Base-by-base conservation (phyloP, 2,797 vertebrate species). In the Pogonophryne albipinna region DNA sequence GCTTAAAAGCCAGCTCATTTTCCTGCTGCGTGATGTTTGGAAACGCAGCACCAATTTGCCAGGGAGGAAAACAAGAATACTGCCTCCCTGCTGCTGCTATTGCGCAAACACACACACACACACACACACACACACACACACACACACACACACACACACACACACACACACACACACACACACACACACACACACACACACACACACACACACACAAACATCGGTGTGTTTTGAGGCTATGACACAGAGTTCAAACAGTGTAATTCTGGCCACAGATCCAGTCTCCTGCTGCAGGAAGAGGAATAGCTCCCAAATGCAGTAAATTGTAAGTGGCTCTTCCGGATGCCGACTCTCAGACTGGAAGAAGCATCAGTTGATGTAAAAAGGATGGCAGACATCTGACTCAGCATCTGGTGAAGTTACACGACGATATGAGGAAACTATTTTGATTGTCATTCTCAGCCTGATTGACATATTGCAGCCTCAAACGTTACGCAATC, bases 1-100 rank as follows among this genome's bases (percentile, higher is more conserved):
- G 69, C 60, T 73, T 63, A 41, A 19, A 23, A 73, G 14, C 46
- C 59, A 15, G 34, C 14, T 52, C 5, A 0, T 71, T 44, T 47
- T 50, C 65, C 1, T 38, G 6, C 34, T 74, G 69, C 51, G 23
- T 79, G 72, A 72, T 66, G 69, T 69, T 69, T 70, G 64, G 60
- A 71, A 38, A 45, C n/a, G n/a, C 34, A 38, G 34, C 8, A 2
- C 34, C 34, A 38, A 38, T 38, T n/a, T 2, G 15, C 42, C 68
- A 65, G 74, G 44, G 66, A 85, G 53, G 51, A 72, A 82, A 89
- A 86, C 74, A 77, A 80, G 50, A 66, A 65, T 85, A 74, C 47
- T 70, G 80, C 67, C 72, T 84, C 75, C 83, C 79, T 58, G 79
- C 61, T 82, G 50, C 65, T 15, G 34, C 55, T 55, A 27, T 27